Base-by-base conservation (phyloP, 2,888 invertebrate genomes). In the Andrena hattorfiana region DNA sequence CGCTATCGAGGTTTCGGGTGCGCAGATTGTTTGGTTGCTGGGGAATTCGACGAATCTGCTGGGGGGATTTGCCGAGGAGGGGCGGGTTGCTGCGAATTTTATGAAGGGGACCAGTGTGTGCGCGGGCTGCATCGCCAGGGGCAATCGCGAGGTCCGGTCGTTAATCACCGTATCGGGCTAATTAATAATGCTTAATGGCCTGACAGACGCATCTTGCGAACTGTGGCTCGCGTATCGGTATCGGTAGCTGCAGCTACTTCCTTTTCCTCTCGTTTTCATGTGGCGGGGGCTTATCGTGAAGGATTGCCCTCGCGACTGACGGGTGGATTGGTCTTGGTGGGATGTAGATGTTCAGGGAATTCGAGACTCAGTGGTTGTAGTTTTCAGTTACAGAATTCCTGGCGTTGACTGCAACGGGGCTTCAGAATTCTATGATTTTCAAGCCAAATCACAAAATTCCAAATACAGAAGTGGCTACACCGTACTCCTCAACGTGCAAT, bases 181-280 rank as follows among this genome's bases (percentile, higher is more conserved):
- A 89, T 89, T 89, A 89, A 89, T 89, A 89, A 89, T 77, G 85
- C 70, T 83, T 83, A 86, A 89, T 85, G 78, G 84, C 66, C 77
- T 35, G 77, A 68, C 81, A 64, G 81, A 85, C 77, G 72, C 80
- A 78, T 78, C 73, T 60, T 56, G 84, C 54, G 67, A 49, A 67
- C 59, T 63, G 60, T 42, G 77, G 42, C 26, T 32, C 68, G 35
- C 28, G 35, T 66, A 63, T 64, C 63, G 66, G 66, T 76, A 83
- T 79, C 85, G 79, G 66, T 75, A 74, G 79, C 68, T 10, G 8
- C 42, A 60, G 23, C 42, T 70, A 8, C 49, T 54, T 81, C 60
- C 66, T 77, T 66, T 70, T 76, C 69, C 62, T 59, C 59, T 66
- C 54, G n/a, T 74, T 59, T 56, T 56, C 60, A 48, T 77, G 51